A percentile compares a stretch with the other conserved stretches of the same genome.
Conservation (phyloP, 2,797 vertebrate species). For the Sebastes melanostomus region DNA sequence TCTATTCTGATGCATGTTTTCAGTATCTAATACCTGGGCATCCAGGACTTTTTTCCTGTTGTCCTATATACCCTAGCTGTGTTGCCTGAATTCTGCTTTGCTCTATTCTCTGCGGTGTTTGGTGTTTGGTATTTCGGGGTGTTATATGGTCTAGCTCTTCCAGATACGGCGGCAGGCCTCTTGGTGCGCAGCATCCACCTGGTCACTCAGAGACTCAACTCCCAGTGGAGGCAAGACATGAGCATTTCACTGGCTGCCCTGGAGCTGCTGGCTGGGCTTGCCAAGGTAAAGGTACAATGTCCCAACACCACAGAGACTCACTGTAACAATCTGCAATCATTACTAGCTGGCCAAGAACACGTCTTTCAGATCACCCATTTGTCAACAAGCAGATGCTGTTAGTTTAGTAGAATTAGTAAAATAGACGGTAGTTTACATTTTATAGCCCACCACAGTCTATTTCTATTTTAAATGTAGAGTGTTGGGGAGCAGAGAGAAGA, state of each 20-base stretch:
- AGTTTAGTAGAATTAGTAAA: neutral
- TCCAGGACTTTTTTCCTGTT: slow-evolving; percentile 11
- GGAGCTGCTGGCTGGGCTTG: slow-evolving; percentile 94
- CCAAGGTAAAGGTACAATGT: slow-evolving; percentile 85
- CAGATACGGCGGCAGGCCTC: slow-evolving; percentile 96
- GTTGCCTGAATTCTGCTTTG: slow-evolving; percentile 59
- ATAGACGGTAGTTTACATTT: neutral
- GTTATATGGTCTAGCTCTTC: slow-evolving; percentile 89
- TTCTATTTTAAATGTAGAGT: neutral
- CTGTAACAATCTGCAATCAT: neutral
- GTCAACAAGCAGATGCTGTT: neutral
- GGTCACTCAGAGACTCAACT: slow-evolving; percentile 95
- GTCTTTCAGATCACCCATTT: neutral
- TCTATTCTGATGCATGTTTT: slow-evolving; percentile 50
- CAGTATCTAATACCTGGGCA: slow-evolving; percentile 5
- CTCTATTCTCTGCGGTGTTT: slow-evolving; percentile 87
- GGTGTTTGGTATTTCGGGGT: slow-evolving; percentile 88
- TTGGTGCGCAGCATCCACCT: slow-evolving; percentile 97
- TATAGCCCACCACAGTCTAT: no score
- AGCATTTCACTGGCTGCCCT: slow-evolving; percentile 95
- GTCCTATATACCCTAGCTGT: slow-evolving; percentile 11
- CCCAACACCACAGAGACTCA: neutral
- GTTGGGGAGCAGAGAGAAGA: neutral
- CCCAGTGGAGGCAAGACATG: slow-evolving; percentile 96
- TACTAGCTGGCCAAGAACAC: neutral